These are phyloP conservation scores for Phymorhynchus buccinoides DNA, from an alignment of 1,140 invertebrate genomes.

Conservation along the genomic window DNA sequence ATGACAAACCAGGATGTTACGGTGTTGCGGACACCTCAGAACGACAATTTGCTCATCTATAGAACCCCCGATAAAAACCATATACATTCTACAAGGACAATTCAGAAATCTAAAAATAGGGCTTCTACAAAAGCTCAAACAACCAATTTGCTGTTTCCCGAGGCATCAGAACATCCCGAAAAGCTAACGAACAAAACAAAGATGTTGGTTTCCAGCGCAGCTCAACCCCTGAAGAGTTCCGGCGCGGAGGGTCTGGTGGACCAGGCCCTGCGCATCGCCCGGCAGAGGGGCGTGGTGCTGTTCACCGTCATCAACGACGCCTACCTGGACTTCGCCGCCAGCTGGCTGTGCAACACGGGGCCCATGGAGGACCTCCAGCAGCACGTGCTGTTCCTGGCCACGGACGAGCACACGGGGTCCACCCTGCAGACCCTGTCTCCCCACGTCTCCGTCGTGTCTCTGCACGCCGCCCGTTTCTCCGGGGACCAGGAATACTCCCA, in stretches of 20 bases:
- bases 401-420: conserved; percentile 48
- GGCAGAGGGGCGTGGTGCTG: conserved; percentile 38
- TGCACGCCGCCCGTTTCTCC: not conserved
- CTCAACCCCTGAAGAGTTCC: not conserved
- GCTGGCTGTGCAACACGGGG: conserved; percentile 65
- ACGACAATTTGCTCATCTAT: too few species aligned
- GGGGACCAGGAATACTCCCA: conserved; percentile 48
- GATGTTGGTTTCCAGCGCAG: not conserved
- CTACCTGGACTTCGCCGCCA: conserved; percentile 59
- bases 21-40: too few species aligned
- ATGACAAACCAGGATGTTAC: too few species aligned
- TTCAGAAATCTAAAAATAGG: too few species aligned
- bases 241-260: not conserved
- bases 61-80: too few species aligned
- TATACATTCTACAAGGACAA: too few species aligned
- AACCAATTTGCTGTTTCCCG: too few species aligned
- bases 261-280: not conserved
- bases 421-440: conserved; percentile 55
- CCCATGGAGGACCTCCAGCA: conserved; percentile 56
- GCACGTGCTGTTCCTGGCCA: conserved; percentile 58
- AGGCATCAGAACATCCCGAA: too few species aligned
- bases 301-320: conserved; percentile 61
- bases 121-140: too few species aligned
- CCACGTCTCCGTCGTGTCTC: conserved; percentile 47
- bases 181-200: not conserved